These are phyloP conservation scores for Scalopus aquaticus DNA, from an alignment of 2,113 vertebrate species.

Conservation along the genomic window DNA sequence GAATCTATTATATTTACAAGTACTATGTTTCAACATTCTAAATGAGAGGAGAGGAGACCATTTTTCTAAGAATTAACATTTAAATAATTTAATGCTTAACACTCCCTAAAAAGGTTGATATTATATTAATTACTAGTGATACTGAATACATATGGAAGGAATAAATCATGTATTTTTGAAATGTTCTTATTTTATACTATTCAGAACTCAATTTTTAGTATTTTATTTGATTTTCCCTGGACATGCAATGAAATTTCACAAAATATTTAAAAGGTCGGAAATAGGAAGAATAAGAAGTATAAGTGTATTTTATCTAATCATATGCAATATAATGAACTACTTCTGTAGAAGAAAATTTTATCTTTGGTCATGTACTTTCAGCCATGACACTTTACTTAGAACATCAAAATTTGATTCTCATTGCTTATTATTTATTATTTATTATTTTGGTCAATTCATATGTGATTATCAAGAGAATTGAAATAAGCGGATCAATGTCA, in stretches of 20 bases:
- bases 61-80: neutral
- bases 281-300: neutral
- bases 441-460: neutral
- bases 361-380: neutral
- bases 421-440: neutral
- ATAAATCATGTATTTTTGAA: neutral
- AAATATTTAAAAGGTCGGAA: neutral
- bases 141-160: neutral
- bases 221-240: neutral
- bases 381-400: neutral
- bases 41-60: neutral
- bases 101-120: neutral
- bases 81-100: neutral
- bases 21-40: neutral
- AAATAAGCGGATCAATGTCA: neutral
- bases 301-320: neutral
- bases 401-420: neutral
- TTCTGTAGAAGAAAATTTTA: neutral
- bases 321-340: neutral
- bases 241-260: neutral
- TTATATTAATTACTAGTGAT: neutral
- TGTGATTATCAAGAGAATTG: neutral
- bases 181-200: neutral
- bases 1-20: neutral
- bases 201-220: neutral